phyloP scores from a whole-genome alignment of 2,888 invertebrate species.

The Leptodirus hochenwartii region DNA sequence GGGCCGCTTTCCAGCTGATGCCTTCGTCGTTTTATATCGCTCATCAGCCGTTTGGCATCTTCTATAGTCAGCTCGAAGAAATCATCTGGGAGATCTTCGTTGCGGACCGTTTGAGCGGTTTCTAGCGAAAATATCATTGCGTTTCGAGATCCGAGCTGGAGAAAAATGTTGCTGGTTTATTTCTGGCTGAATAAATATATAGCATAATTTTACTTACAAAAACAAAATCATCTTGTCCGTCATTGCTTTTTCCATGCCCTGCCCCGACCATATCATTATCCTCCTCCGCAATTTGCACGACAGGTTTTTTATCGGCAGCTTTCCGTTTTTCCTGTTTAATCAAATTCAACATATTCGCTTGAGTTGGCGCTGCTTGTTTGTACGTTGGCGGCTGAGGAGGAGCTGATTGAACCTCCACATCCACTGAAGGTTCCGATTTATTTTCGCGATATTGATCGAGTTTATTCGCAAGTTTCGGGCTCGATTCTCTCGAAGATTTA shows the following conservation, averaged over 20 bases:
- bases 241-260: constrained; percentile 12
- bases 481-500: neutral
- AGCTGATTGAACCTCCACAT: constrained; percentile 7
- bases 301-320: constrained; percentile 12
- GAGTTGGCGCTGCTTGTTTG: constrained; percentile 12
- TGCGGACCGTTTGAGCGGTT: constrained; percentile 38
- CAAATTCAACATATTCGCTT: constrained; percentile 8
- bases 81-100: constrained; percentile 64
- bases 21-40: constrained; percentile 49
- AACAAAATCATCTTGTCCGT: constrained; percentile 22
- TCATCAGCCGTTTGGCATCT: constrained; percentile 59
- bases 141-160: constrained; percentile 53
- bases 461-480: constrained; percentile 9
- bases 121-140: constrained; percentile 53
- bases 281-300: neutral
- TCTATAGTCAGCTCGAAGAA: constrained; percentile 75
- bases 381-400: constrained; percentile 1
- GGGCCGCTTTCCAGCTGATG: constrained; percentile 52
- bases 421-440: constrained; percentile 9
- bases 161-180: too few species aligned
- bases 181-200: too few species aligned
- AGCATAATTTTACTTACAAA: constrained; percentile 26
- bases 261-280: constrained; percentile 3
- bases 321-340: constrained; percentile 16
- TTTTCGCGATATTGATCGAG: constrained; percentile 5